These are phyloP conservation scores for Xylota sylvarum DNA, from an alignment of 2,888 invertebrate species.

Conservation along the genomic window DNA sequence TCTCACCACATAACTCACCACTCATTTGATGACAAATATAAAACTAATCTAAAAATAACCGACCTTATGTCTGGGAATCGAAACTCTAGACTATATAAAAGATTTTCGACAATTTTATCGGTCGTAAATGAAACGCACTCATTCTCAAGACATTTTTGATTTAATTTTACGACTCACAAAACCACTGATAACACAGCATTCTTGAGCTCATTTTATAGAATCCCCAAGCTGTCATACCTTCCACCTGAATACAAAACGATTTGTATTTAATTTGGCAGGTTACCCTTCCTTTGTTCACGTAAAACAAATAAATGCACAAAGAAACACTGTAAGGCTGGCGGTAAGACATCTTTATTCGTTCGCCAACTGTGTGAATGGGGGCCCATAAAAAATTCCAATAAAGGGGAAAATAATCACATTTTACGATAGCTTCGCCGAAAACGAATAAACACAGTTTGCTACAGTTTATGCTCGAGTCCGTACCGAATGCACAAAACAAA, in stretches of 20 bases:
- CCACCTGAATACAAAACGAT: neutral
- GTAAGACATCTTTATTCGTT: conserved; percentile 13
- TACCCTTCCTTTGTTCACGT: neutral
- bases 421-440: conserved; percentile 38
- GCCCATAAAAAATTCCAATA: conserved; percentile 26
- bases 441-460: neutral
- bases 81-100: neutral
- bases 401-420: conserved; percentile 36
- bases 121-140: neutral
- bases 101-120: no score
- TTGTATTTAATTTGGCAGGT: neutral
- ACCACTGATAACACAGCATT: conserved; percentile 8
- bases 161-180: conserved; percentile 19
- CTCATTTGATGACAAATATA: no score
- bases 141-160: conserved; percentile 13
- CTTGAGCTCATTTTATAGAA: neutral
- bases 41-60: neutral
- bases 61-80: neutral
- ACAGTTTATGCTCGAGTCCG: neutral
- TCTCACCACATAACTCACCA: no score
- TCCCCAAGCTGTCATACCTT: neutral
- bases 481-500: conserved; percentile 11
- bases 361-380: conserved; percentile 39
- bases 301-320: conserved; percentile 2
- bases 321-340: neutral